Evolutionary conservation across 2,797 vertebrate species (phyloP).

Genomic region (Malacoctenus gilli): DNA sequence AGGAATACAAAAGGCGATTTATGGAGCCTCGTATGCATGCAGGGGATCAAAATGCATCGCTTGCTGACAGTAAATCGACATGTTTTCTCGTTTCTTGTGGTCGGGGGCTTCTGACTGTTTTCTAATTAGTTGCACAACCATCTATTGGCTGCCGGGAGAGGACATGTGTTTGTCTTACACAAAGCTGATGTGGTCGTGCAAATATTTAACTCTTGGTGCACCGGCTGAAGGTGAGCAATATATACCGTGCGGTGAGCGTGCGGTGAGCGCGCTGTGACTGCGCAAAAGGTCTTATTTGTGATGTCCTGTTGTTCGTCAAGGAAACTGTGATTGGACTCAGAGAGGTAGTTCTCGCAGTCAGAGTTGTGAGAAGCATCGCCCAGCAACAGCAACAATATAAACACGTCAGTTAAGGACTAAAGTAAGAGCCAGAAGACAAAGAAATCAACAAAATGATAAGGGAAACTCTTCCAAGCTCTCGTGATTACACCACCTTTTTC

Average conservation of each 20-base stretch:
- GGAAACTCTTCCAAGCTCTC: neutral
- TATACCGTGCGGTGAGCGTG: neutral
- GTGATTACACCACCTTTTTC: neutral
- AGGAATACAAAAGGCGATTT: slow-evolving; percentile 21
- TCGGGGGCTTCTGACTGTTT: slow-evolving; percentile 55
- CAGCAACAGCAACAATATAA: no score
- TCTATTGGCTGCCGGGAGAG: slow-evolving; percentile 41
- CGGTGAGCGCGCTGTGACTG: no score
- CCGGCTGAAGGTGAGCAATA: no score
- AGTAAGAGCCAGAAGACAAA: no score
- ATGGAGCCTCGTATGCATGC: slow-evolving; percentile 37
- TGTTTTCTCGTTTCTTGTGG: slow-evolving; percentile 50
- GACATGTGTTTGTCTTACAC: slow-evolving; percentile 64
- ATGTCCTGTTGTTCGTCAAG: no score
- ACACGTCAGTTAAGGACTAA: no score
- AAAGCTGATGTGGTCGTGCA: slow-evolving; percentile 50
- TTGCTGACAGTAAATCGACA: slow-evolving; percentile 48
- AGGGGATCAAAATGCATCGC: slow-evolving; percentile 29
- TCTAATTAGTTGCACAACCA: slow-evolving; percentile 62
- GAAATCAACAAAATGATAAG: no score
- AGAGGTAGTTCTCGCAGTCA: no score
- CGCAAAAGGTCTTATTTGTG: no score
- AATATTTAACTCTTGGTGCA: slow-evolving; percentile 62
- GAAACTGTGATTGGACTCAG: no score
- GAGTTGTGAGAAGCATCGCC: no score